phyloP scores from a whole-genome alignment of 2,113 vertebrate species.

The Lophura nycthemera region DNA sequence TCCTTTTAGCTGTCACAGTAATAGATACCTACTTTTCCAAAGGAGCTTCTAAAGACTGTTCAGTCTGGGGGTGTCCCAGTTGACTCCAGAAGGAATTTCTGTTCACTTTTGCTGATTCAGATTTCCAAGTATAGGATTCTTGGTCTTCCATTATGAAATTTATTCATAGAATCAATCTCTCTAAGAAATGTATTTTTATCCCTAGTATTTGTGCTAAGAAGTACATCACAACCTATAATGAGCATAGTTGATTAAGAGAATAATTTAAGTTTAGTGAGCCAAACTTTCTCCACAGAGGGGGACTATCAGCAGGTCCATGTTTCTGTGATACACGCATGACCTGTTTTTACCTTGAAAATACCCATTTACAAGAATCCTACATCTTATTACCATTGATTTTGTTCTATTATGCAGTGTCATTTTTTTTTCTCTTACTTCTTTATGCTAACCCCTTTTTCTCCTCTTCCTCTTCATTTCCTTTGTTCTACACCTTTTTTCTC shows the following conservation, averaged over 20 bases:
- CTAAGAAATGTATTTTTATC: not conserved
- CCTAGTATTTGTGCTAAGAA: not conserved
- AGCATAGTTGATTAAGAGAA: not conserved
- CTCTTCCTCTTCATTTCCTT: not conserved
- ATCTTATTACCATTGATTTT: not conserved
- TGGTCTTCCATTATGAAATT: not conserved
- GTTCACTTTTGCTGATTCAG: not conserved
- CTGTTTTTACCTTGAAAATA: not conserved
- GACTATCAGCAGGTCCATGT: not conserved
- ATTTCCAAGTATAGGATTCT: not conserved
- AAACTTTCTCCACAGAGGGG: not conserved
- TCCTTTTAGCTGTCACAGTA: not conserved
- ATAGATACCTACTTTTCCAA: not conserved
- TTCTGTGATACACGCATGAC: not conserved
- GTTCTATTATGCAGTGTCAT: not conserved
- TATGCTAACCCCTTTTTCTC: not conserved
- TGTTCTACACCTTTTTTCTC: not conserved
- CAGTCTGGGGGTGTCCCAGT: not conserved
- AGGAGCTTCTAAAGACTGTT: not conserved
- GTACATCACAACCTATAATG: not conserved
- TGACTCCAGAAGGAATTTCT: not conserved
- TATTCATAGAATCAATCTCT: not conserved
- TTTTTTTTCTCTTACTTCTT: not conserved
- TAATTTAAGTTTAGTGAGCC: conserved; percentile 7
- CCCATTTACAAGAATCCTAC: not conserved